Conservation (phyloP, 2,888 invertebrate genomes). For the Pandemis cinnamomeana region DNA sequence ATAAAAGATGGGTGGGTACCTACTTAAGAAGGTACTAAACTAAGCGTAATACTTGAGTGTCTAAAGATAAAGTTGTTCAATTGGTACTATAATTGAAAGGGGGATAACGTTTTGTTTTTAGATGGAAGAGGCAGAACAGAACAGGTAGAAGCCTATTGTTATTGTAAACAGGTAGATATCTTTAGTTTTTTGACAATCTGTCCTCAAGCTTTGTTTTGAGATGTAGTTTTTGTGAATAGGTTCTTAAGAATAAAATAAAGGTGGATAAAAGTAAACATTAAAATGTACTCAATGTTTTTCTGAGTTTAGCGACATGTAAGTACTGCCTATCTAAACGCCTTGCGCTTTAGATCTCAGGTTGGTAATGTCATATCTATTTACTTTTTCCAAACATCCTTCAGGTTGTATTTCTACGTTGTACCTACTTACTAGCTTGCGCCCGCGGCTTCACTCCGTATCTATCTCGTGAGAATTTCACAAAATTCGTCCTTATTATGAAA, state of each 20-base stretch:
- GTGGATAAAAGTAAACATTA: constrained; percentile 12
- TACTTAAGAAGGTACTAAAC: neutral
- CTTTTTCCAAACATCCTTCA: too few relatives aligned
- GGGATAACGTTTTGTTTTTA: constrained; percentile 19
- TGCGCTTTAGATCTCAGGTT: too few relatives aligned
- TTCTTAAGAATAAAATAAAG: constrained; percentile 9
- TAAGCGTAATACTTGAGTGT: neutral
- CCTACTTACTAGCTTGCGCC: too few relatives aligned
- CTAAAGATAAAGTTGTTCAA: constrained; percentile 8
- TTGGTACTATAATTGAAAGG: neutral
- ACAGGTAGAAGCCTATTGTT: constrained; percentile 26
- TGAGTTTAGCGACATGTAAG: too few relatives aligned
- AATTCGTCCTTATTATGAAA: too few relatives aligned
- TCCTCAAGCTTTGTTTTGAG: constrained; percentile 29
- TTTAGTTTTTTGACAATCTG: constrained; percentile 27
- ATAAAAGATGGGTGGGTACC: neutral
- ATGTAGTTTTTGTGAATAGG: constrained; percentile 26
- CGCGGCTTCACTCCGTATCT: too few relatives aligned
- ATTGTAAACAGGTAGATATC: neutral
- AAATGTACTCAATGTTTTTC: neutral
- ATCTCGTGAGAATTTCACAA: too few relatives aligned
- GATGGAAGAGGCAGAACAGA: constrained; percentile 15
- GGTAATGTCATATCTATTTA: too few relatives aligned
- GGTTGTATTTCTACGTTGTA: too few relatives aligned
- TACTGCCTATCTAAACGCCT: too few relatives aligned